These are phyloP conservation scores for Pelodiscus sinensis DNA, from an alignment of 2,113 vertebrate genomes.

Conservation along the genomic window DNA sequence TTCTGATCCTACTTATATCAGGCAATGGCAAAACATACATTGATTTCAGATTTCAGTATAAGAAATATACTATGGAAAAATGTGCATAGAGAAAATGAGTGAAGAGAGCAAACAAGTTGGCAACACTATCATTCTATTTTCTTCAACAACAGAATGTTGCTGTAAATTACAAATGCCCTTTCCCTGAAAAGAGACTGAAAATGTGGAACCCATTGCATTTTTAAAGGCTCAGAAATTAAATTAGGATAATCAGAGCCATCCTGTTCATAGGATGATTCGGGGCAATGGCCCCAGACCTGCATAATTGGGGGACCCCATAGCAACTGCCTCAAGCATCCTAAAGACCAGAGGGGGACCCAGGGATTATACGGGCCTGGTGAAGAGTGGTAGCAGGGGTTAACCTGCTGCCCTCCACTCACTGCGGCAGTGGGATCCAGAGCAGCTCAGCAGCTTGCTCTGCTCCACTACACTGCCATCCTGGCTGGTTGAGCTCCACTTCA, in stretches of 20 bases:
- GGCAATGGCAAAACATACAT: rapidly evolving
- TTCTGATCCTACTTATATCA: rapidly evolving
- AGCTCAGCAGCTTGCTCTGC: too few relatives aligned
- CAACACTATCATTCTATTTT: rapidly evolving
- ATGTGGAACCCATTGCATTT: rapidly evolving
- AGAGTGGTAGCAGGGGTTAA: too few relatives aligned
- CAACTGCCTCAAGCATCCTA: too few relatives aligned
- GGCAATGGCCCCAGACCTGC: too few relatives aligned
- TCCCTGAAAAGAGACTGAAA: neutral
- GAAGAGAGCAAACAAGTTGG: neutral
- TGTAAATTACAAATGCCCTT: neutral
- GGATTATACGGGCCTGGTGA: too few relatives aligned
- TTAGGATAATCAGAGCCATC: rapidly evolving
- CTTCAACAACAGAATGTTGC: rapidly evolving
- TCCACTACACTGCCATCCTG: too few relatives aligned
- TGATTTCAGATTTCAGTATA: rapidly evolving
- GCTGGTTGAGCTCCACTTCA: too few relatives aligned
- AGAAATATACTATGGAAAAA: neutral
- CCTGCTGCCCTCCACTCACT: too few relatives aligned
- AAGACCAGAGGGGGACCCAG: too few relatives aligned
- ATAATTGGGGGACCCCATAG: too few relatives aligned
- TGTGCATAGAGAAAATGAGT: neutral
- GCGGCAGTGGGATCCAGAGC: too few relatives aligned
- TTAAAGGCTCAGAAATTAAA: neutral
- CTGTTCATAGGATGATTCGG: too few relatives aligned